Percentiles rank a stretch among this genome's conserved stretches.
Conservation (phyloP, 2,113 vertebrate genomes). For the Pituophis catenifer region DNA sequence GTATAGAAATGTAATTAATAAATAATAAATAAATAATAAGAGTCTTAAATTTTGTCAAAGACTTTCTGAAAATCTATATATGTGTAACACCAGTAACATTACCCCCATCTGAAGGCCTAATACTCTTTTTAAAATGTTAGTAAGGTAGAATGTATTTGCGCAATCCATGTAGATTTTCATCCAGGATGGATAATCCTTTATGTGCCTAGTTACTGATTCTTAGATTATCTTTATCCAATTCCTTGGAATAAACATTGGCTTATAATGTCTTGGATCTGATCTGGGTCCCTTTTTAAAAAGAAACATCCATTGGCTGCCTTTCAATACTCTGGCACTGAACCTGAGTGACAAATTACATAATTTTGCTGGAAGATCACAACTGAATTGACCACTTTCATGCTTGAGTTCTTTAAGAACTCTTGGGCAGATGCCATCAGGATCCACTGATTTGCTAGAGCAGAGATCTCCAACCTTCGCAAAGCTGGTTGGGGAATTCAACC, state of each 20-base stretch:
- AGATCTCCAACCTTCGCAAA: no score
- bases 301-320: background rate
- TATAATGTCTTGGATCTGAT: background rate
- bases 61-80: background rate
- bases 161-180: background rate
- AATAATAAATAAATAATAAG: no score
- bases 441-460: background rate
- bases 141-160: background rate
- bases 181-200: background rate
- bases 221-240: background rate
- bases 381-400: background rate
- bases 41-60: background rate
- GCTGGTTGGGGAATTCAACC: no score
- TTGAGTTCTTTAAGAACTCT: background rate
- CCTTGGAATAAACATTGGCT: background rate
- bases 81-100: background rate
- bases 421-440: background rate
- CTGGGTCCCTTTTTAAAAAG: background rate
- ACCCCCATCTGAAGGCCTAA: background rate
- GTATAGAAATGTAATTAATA: no score
- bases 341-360: background rate
- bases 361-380: background rate
- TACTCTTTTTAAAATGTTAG: background rate
- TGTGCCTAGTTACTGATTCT: background rate
- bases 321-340: background rate